Evolutionary conservation across 2,888 invertebrate species (phyloP).

Genomic region (Dicyrtoma fusca): DNA sequence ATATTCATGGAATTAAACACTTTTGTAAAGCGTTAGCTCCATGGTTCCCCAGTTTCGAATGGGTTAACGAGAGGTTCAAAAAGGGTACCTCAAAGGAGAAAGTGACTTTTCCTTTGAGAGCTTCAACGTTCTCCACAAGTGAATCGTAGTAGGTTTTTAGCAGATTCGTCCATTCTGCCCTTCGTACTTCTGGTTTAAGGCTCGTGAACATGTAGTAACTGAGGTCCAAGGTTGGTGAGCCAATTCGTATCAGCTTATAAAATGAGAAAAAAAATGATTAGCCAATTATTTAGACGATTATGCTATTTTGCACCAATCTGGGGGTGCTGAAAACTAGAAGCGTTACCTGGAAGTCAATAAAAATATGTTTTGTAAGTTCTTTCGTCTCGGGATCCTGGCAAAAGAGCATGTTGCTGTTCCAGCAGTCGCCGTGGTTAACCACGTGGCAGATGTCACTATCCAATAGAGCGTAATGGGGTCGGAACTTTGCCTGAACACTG

Average conservation of each 20-base stretch:
- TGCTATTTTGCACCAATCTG: neutral
- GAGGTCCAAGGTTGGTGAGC: constrained; percentile 11
- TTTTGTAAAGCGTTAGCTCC: too few relatives aligned
- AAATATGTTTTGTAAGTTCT: neutral
- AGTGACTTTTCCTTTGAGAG: neutral
- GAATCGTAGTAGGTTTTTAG: neutral
- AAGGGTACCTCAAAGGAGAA: constrained; percentile 1
- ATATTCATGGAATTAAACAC: too few relatives aligned
- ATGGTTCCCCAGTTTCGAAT: too few relatives aligned
- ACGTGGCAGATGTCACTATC: neutral
- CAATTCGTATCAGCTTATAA: neutral
- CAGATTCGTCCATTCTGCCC: neutral
- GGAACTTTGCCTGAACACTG: too few relatives aligned
- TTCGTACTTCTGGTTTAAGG: neutral
- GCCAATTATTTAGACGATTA: neutral
- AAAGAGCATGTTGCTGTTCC: constrained; percentile 30
- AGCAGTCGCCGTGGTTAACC: constrained; percentile 38
- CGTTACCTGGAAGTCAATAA: neutral
- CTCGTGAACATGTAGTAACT: constrained; percentile 10
- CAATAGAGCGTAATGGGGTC: too few relatives aligned
- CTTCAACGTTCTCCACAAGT: neutral
- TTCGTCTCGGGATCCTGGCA: neutral
- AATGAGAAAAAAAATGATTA: neutral
- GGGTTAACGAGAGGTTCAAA: neutral
- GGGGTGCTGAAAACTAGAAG: too few relatives aligned